Base-by-base conservation (phyloP, 2,888 invertebrate genomes). In the Apotomis betuletana region DNA sequence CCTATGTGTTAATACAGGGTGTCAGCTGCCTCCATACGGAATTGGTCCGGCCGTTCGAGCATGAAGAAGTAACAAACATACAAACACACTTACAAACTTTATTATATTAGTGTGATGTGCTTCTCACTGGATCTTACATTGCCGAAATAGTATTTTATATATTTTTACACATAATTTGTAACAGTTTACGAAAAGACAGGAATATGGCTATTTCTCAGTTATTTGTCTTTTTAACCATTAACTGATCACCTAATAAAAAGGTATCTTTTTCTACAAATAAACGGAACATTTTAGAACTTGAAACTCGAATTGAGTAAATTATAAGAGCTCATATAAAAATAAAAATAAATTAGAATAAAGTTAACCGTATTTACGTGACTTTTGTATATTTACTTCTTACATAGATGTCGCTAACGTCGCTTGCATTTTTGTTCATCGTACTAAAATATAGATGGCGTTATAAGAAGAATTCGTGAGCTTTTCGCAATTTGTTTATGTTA, bases 161-260 rank as follows among this genome's bases (percentile, higher is more conserved):
- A 75, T 75, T 75, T 75, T 75, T 75, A 74, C 75, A 75, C 72
- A 49, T 49, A 49, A 49, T 3, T 49, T 9, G 9, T 49, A 9
- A 9, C 49, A 49, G 3, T 49, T 49, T 4, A 10, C 41, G 3
- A 9, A 49, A 49, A 9, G 49, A 49, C 10, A 49, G 49, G 9
- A 49, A 49, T 9, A 10, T 6, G 49, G 3, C 49, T 1, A 49
- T 10, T 49, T 10, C 49, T 49, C 41, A 41, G 27, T 27, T 27
- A 27, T 27, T 27, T 41, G 41, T 41, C 41, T 41, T 41, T 5
- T 41, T 41, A 6, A n/a, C n/a, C n/a, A n/a, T n/a, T n/a, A n/a
- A 6, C 41, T 41, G 5, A 41, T 49, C 5, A 9, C 49, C 3
- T 9, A 49, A 6, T 49, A 8, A 10, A 4, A 49, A 10, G 49